A percentile compares a stretch with the other conserved stretches of the same genome.
phyloP scores from a whole-genome alignment of 2,797 vertebrate genomes.

The Carcharodon carcharias region DNA sequence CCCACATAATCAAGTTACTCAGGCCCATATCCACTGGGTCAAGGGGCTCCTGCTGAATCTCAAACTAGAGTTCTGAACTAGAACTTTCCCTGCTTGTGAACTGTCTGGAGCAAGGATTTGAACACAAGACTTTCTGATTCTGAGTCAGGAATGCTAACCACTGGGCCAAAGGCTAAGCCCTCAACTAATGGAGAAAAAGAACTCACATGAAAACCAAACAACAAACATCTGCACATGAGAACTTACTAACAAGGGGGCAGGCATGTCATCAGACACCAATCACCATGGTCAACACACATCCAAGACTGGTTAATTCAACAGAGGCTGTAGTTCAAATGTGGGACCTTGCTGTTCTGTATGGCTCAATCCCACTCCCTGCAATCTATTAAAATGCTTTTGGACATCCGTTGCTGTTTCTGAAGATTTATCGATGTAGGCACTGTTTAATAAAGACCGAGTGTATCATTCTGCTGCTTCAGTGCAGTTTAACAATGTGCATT shows the following conservation, averaged over 20 bases:
- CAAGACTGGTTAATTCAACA: neutral
- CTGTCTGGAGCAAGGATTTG: neutral
- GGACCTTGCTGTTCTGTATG: neutral
- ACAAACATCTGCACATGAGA: neutral
- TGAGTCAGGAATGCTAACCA: neutral
- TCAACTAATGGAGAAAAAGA: neutral
- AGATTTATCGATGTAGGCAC: neutral
- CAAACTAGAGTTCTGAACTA: no score
- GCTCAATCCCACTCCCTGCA: neutral
- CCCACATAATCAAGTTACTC: no score
- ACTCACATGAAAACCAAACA: neutral
- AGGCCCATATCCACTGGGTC: no score
- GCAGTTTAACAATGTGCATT: neutral
- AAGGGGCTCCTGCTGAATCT: no score
- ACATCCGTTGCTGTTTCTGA: neutral
- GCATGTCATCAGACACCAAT: neutral
- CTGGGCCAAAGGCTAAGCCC: neutral
- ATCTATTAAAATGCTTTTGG: neutral
- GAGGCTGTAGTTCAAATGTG: neutral
- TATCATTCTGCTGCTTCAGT: neutral
- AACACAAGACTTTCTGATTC: neutral
- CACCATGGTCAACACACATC: neutral
- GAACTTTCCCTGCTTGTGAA: neutral
- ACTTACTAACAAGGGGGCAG: neutral
- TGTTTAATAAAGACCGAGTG: neutral